phyloP scores from a whole-genome alignment of 2,888 invertebrate species.

The Schizotus pectinicornis region DNA sequence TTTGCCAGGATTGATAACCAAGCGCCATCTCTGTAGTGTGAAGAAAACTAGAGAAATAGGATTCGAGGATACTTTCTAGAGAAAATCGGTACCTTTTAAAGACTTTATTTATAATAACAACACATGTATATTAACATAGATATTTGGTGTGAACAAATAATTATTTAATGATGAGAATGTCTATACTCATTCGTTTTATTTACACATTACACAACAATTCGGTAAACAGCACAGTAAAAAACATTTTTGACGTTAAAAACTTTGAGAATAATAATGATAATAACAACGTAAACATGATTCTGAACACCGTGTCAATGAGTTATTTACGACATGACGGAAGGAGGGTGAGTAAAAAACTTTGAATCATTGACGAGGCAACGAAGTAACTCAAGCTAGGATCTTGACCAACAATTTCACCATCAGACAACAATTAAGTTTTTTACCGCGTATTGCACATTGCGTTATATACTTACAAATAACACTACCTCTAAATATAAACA shows the following conservation, averaged over 20 bases:
- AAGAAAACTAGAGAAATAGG: not conserved
- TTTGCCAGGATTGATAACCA: not conserved
- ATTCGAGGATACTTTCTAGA: constrained; percentile 1
- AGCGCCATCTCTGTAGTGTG: not conserved
- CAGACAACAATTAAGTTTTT: constrained; percentile 13
- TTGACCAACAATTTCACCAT: not conserved
- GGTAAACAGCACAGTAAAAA: constrained; percentile 50
- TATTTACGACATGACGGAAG: constrained; percentile 8
- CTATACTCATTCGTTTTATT: constrained; percentile 48
- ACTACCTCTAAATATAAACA: constrained; percentile 51
- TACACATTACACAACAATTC: constrained; percentile 54
- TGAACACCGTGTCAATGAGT: constrained; percentile 39
- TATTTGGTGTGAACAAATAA: constrained; percentile 60
- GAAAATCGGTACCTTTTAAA: constrained; percentile 25
- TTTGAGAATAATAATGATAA: constrained; percentile 5
- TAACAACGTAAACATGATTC: constrained; percentile 17
- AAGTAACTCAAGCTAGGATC: not conserved
- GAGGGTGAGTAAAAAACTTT: constrained; percentile 18
- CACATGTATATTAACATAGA: constrained; percentile 61
- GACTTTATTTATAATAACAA: constrained; percentile 57
- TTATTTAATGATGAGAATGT: constrained; percentile 53
- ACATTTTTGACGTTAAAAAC: constrained; percentile 26
- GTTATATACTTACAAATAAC: constrained; percentile 49
- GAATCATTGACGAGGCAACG: constrained; percentile 1
- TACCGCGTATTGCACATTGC: constrained; percentile 40